Base-by-base conservation (phyloP, 2,113 vertebrate genomes). In the Platichthys flesus region DNA sequence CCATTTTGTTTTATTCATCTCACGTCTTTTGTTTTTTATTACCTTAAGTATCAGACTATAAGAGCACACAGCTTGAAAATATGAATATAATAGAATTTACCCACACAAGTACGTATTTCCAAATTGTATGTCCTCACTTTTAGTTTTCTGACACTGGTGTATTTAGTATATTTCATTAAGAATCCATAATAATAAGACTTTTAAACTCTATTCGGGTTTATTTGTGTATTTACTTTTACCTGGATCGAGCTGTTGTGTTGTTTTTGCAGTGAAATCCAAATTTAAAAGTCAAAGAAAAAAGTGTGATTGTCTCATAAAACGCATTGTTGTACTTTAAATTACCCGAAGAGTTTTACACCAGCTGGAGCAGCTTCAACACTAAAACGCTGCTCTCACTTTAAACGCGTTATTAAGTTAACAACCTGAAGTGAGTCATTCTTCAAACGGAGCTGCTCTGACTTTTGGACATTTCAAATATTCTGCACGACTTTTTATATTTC, bases 361-460 rank as follows among this genome's bases (percentile, higher is more conserved):
- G 37, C 56, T 54, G 62, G 13, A 67, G 67, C 49, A 26, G 67
- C 61, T 16, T 2, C 42, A 15, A 18, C 68, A 15, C 12, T 68
- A 16, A 52, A 76, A 64, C 7, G 57, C 54, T 79, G 80, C 73
- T 70, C 69, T 28, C 80, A 80, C 81, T 71, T 86, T 71, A 56
- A 67, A 76, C 75, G 80, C 72, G 13, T 61, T 72, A 66, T 86
- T 80, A 77, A 79, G 74, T 83, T 83, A 64, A 74, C 80, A 73
- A 26, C 23, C 20, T 67, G 62, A 37, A 54, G 57, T 35, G n/a
- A 81, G 21, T 52, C 55, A 1, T 5, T 18, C 45, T 10, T 35
- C 60, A 37, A 9, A 31, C 8, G 20, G 31, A 56, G 73, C 24
- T 2, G 2, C 42, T 31, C 14, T n/a, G 54, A 23, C 2, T 51